Evolutionary conservation across 2,113 vertebrate species (phyloP), one percentile per base, ranked within the genome.

Genomic region (Saccopteryx leptura): DNA sequence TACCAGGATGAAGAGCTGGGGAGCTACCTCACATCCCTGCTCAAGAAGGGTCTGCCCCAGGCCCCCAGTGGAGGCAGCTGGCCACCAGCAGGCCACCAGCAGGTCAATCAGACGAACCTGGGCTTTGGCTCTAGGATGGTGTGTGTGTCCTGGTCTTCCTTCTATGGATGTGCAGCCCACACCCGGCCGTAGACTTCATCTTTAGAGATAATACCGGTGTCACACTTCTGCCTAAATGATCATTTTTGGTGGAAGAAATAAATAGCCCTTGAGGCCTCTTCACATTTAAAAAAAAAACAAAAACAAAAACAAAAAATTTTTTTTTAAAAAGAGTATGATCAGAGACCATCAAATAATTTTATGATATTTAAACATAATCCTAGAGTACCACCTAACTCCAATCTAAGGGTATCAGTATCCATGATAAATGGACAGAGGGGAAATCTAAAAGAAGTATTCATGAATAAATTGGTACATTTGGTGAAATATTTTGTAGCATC

Each of bases 1-100:
- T 99, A 99, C 95, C 99, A 99, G 99, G 99, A 99, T 15, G 99
- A 99, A 80, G 99, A 99, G 18, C 98, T 99, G 85, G 99, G 99
- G 33, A 99, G 99, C 98, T 99, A 99, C 65, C 99, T 99, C 52
- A 99, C 99, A 0, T 98, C 98, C 0, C 96, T 99, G 5, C 98
- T 99, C 90, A 99, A 99, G 90, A 99, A 99, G 65, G 99, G 99
- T 0, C 99, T 99, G 85, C 99, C 99, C 0, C 98, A 98, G 60
- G 97, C 98, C n/a, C 90, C 98, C 89, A 60, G 97, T 97, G 99
- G 97, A 99, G 82, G 39, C 50, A 7, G 65, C 56, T 24, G 26
- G 33, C 19, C 2, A 7, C 61, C 11, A 28, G 15, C 63, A 21
- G 18, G 1, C 54, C 11, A 1, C 15, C n/a, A n/a, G n/a, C n/a